These are phyloP conservation scores for Prosopocoilus inquinatus DNA, from an alignment of 2,888 invertebrate species.

Conservation along the genomic window DNA sequence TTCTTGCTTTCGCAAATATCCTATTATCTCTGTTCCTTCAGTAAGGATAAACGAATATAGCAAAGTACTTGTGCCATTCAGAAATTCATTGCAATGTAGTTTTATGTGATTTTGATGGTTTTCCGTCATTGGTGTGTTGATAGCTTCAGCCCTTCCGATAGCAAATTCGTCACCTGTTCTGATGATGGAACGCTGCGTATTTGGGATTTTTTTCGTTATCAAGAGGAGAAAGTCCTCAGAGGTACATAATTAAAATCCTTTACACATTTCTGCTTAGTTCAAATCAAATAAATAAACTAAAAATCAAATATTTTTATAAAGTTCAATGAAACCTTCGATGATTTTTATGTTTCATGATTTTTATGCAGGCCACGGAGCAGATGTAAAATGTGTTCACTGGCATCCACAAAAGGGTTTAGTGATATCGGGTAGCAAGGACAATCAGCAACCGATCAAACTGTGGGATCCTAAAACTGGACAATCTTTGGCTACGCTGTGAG, in stretches of 20 bases:
- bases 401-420: conserved; percentile 97
- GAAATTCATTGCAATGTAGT: conserved; percentile 6
- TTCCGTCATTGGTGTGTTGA: conserved; percentile 28
- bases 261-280: too few species aligned
- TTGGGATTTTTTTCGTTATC: conserved; percentile 97
- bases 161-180: conserved; percentile 98
- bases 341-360: neutral
- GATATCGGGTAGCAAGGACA: conserved; percentile 98
- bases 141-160: conserved; percentile 99
- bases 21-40: too few species aligned
- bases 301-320: too few species aligned
- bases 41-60: conserved; percentile 7
- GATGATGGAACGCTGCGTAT: conserved; percentile 98
- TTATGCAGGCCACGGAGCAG: conserved; percentile 85
- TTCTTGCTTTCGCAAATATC: too few species aligned
- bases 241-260: conserved; percentile 60
- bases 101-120: conserved; percentile 17
- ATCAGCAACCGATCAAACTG: conserved; percentile 98
- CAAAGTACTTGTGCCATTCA: conserved; percentile 20
- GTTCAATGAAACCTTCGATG: conserved; percentile 21
- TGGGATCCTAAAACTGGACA: conserved; percentile 99
- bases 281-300: neutral
- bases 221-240: conserved; percentile 91
- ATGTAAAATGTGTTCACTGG: conserved; percentile 99
- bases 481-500: conserved; percentile 89